phyloP scores from a whole-genome alignment of 1,140 invertebrate genomes.

The Listronotus bonariensis region DNA sequence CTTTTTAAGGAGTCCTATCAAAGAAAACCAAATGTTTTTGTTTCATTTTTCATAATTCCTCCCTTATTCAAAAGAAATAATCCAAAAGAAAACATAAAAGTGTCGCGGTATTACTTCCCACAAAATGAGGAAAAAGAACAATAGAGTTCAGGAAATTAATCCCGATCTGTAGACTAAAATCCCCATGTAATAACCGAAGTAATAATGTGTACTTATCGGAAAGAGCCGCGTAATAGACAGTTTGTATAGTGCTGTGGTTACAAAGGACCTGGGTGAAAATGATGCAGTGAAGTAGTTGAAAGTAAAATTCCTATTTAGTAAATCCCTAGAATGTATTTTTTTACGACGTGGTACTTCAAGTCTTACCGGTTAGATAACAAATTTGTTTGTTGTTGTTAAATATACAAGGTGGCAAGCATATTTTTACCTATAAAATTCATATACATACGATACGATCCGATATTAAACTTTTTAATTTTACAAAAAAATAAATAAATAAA shows the following conservation, averaged over 20 bases:
- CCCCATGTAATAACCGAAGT: slow-evolving; percentile 30
- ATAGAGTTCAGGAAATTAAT: slow-evolving; percentile 11
- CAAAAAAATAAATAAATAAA: too few relatives aligned
- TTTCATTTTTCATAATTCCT: background rate
- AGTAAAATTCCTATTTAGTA: too few relatives aligned
- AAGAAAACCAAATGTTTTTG: slow-evolving; percentile 1
- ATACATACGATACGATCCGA: too few relatives aligned
- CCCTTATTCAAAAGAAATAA: slow-evolving; percentile 23
- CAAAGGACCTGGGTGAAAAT: slow-evolving; percentile 9
- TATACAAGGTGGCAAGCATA: too few relatives aligned
- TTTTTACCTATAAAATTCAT: too few relatives aligned
- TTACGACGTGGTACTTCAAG: too few relatives aligned
- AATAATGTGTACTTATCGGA: slow-evolving; percentile 35
- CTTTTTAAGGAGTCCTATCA: background rate
- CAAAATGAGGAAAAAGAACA: slow-evolving; percentile 17
- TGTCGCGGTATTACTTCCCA: slow-evolving; percentile 14
- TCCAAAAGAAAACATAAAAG: slow-evolving; percentile 31
- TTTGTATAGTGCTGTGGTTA: slow-evolving; percentile 21
- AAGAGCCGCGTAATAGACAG: slow-evolving; percentile 15
- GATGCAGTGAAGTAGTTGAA: slow-evolving; percentile 5
- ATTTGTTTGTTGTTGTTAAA: too few relatives aligned
- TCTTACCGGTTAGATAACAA: too few relatives aligned
- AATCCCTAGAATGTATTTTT: too few relatives aligned
- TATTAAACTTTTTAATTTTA: too few relatives aligned
- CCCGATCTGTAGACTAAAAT: slow-evolving; percentile 8